Evolutionary conservation across 2,113 vertebrate species (phyloP), one percentile per base, ranked within the genome.

Genomic region (Chroicocephalus ridibundus): DNA sequence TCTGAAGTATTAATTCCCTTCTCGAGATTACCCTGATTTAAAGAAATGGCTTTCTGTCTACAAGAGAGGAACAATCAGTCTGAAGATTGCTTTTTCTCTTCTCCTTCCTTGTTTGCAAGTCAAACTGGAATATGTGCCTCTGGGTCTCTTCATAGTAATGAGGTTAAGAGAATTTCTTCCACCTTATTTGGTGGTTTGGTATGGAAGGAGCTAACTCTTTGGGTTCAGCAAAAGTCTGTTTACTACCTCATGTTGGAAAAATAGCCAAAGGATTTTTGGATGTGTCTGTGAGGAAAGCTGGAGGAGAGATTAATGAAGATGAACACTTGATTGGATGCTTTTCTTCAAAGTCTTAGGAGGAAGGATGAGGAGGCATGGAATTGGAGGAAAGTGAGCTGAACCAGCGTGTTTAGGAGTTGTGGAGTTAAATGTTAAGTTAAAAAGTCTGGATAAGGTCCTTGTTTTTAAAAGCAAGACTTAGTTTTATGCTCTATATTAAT

Each of bases 91-190:
- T 82, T 88, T 87, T 91, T 90, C 40, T 72, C 64, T 60, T 88
- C 71, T 95, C 17, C 26, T 65, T 86, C 44, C 62, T 75, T 40
- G 57, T 94, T 92, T 94, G 92, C 92, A 88, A 96, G 85, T 93
- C 79, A 90, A 87, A 84, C 65, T 91, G 0, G 0, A 19, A 27
- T 79, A 2, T 3, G 4, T 72, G 77, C 88, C 83, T 72, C 44
- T 57, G 81, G 69, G 38, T 72, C 57, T 96, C 64, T 62, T 80
- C 58, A 66, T 65, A 52, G 61, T 42, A 83, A 82, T 69, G 44
- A 38, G 55, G 36, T 82, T 82, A 29, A 65, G 77, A 52, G 49
- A 46, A 47, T 83, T 85, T 58, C 11, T 85, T 94, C 44, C 12
- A 44, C 54, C 22, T 69, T 72, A 12, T 52, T 76, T 86, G 44